Conservation (phyloP, 2,888 invertebrate species). For the Oscheius sp. region DNA sequence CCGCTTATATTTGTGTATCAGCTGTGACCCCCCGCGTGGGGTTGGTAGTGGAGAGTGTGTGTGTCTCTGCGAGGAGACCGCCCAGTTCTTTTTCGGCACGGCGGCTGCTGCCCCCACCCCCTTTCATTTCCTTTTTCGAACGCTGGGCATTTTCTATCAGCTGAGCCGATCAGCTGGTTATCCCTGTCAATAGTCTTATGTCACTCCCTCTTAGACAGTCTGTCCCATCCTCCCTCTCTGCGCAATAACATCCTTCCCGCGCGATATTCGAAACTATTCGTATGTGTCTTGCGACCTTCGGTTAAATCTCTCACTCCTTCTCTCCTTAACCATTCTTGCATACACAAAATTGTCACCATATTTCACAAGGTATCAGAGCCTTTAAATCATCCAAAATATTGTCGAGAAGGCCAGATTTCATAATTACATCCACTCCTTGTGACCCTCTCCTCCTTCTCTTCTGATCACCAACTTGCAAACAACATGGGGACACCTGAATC, state of each 20-base stretch:
- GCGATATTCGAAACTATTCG: conserved; percentile 1
- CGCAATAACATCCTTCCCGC: neutral
- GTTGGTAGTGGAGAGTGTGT: neutral
- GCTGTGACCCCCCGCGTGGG: neutral
- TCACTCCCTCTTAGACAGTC: neutral
- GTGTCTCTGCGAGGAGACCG: neutral
- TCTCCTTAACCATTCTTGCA: too few species aligned
- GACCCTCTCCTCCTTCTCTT: neutral
- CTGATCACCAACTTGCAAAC: neutral
- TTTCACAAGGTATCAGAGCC: too few species aligned
- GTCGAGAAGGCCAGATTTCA: too few species aligned
- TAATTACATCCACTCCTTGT: neutral
- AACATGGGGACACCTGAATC: neutral
- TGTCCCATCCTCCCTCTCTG: neutral
- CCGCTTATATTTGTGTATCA: conserved; percentile 9
- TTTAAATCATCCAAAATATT: too few species aligned
- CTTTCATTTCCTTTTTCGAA: neutral
- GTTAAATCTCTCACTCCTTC: too few species aligned
- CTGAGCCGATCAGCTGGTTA: conserved; percentile 7
- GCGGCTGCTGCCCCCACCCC: neutral
- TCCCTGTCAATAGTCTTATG: neutral
- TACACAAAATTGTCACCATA: too few species aligned
- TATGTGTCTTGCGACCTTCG: neutral
- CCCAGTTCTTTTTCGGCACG: conserved; percentile 1
- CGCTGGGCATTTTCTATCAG: neutral